These are phyloP conservation scores for Barbus barbus DNA, from an alignment of 2,113 vertebrate genomes.

Conservation along the genomic window DNA sequence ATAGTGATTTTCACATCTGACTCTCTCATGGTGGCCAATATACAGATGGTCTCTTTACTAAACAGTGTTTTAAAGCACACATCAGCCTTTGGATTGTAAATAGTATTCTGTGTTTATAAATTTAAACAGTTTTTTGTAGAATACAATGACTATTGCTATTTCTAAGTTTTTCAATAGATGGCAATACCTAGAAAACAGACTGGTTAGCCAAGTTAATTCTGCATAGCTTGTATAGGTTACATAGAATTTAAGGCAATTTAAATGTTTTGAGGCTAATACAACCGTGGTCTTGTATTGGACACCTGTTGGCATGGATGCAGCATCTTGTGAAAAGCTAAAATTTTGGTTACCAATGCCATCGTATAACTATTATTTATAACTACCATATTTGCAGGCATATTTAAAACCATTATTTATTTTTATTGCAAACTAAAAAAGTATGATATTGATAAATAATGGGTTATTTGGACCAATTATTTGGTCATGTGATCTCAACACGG, in stretches of 20 bases:
- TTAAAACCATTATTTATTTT: neutral
- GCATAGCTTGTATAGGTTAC: neutral
- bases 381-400: neutral
- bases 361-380: neutral
- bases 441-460: no score
- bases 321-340: neutral
- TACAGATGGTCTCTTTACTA: neutral
- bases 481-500: no score
- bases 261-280: neutral
- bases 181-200: neutral
- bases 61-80: neutral
- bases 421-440: no score
- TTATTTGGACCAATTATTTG: no score
- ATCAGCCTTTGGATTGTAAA: neutral
- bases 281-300: neutral
- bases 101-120: neutral
- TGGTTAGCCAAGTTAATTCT: neutral
- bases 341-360: neutral
- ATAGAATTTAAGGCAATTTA: neutral
- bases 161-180: neutral
- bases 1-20: neutral
- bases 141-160: neutral
- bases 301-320: neutral
- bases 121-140: no score
- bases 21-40: neutral